Evolutionary conservation across 2,113 vertebrate genomes (phyloP), one percentile per base, ranked within the genome.

Genomic region (Pygoscelis adeliae): DNA sequence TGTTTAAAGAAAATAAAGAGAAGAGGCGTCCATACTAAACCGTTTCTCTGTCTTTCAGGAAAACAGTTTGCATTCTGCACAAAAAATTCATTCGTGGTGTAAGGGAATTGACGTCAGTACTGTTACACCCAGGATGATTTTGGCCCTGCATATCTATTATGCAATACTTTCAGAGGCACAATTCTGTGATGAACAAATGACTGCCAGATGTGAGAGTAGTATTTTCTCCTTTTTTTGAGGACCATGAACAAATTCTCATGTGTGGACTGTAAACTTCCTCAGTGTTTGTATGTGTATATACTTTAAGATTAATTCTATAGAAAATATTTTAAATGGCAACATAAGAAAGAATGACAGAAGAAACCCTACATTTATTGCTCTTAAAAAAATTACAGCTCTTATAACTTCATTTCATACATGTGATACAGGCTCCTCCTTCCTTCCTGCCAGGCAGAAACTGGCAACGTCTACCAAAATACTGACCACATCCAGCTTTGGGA

Each of bases 141-240:
- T 97, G 95, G 94, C 96, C 93, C 92, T 87, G 71, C 49, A 30
- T 93, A 77, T 91, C 79, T 91, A 74, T 98, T 96, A 96, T 93
- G 97, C 93, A 97, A 97, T 93, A 86, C 52, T 97, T 97, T 98
- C 93, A 98, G 88, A 97, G 96, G 94, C 78, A 94, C 91, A 89
- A 20, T 66, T 96, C 78, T 93, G 15, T 80, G 82, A 96, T 94
- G 91, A 96, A 71, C 90, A 98, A 98, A 97, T 98, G 86, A 96
- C 59, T 97, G 94, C 96, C 97, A 97, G 95, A 97, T 97, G 96
- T 93, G 59, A 92, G 65, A 90, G n/a, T 52, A 94, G 72, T 40
- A 80, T 89, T 95, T 88, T 42, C 55, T 82, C 47, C 15, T 36
- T 80, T 72, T 86, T 89, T 59, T 93, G 87, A 96, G 94, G 71